A percentile compares a stretch with the other conserved stretches of the same genome.
Evolutionary conservation across 1,140 invertebrate species (phyloP).

Genomic region (Magallana ariakensis): DNA sequence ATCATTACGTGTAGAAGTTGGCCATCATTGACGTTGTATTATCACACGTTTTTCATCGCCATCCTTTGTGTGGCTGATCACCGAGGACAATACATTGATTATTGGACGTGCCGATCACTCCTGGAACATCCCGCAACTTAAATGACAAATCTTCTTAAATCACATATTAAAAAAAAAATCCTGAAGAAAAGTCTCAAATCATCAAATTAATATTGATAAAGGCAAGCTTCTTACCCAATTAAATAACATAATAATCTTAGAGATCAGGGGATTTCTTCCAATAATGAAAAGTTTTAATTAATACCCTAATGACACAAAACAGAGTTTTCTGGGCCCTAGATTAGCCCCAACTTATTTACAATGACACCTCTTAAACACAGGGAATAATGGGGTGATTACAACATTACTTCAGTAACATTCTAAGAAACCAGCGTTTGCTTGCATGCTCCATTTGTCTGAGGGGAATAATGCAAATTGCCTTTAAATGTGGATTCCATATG

Average conservation of each 20-base stretch:
- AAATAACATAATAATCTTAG: slow-evolving; percentile 16
- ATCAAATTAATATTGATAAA: slow-evolving; percentile 38
- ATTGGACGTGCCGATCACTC: neutral
- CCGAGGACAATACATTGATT: neutral
- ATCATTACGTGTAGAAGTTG: neutral
- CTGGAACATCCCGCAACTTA: neutral
- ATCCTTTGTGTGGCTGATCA: neutral
- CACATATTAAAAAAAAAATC: slow-evolving; percentile 20
- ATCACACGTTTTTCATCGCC: neutral
- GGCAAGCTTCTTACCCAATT: slow-evolving; percentile 21
- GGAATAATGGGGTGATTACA: neutral
- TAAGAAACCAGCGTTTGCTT: slow-evolving; percentile 21
- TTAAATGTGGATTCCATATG: slow-evolving; percentile 29
- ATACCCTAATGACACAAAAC: slow-evolving; percentile 3
- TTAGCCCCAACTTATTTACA: neutral
- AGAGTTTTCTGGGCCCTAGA: slow-evolving; percentile 10
- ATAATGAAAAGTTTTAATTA: slow-evolving; percentile 38
- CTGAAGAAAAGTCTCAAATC: slow-evolving; percentile 25
- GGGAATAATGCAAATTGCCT: slow-evolving; percentile 29
- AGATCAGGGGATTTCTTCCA: slow-evolving; percentile 8
- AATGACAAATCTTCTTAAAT: slow-evolving; percentile 33
- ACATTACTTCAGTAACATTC: slow-evolving; percentile 7
- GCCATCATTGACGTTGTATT: neutral
- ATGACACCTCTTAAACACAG: neutral
- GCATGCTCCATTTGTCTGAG: slow-evolving; percentile 9